phyloP scores from a whole-genome alignment of 2,888 invertebrate species.

The Cybosia mesomella region DNA sequence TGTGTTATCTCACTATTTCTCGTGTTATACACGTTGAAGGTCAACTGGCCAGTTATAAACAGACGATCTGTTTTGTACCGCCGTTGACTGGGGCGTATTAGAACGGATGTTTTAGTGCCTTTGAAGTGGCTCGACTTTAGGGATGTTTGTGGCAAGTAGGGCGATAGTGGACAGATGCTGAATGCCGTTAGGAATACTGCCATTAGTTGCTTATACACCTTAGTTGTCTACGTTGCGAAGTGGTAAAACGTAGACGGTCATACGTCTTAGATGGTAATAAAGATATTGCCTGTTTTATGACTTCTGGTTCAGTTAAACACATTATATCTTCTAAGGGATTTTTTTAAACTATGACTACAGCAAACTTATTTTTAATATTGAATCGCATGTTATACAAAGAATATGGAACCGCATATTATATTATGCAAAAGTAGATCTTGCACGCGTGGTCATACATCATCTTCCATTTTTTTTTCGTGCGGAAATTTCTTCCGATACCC shows the following conservation, averaged over 20 bases:
- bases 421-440: too few species aligned
- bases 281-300: too few species aligned
- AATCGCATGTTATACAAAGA: too few species aligned
- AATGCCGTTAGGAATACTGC: neutral
- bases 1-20: constrained; percentile 45
- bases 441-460: too few species aligned
- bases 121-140: neutral
- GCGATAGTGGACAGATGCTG: neutral
- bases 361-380: too few species aligned
- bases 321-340: too few species aligned
- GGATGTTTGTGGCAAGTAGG: neutral
- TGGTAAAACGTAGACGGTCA: neutral
- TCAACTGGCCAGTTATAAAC: constrained; percentile 38
- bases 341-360: too few species aligned
- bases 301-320: too few species aligned
- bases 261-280: neutral
- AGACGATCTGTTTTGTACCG: constrained; percentile 43
- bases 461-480: too few species aligned
- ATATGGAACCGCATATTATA: too few species aligned
- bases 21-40: constrained; percentile 44
- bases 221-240: neutral
- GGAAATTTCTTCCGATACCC: too few species aligned
- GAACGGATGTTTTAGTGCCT: constrained; percentile 4
- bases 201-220: neutral
- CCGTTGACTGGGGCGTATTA: constrained; percentile 18